Conservation (phyloP, 2,797 vertebrate genomes). For the Neomorphus geoffroyi region DNA sequence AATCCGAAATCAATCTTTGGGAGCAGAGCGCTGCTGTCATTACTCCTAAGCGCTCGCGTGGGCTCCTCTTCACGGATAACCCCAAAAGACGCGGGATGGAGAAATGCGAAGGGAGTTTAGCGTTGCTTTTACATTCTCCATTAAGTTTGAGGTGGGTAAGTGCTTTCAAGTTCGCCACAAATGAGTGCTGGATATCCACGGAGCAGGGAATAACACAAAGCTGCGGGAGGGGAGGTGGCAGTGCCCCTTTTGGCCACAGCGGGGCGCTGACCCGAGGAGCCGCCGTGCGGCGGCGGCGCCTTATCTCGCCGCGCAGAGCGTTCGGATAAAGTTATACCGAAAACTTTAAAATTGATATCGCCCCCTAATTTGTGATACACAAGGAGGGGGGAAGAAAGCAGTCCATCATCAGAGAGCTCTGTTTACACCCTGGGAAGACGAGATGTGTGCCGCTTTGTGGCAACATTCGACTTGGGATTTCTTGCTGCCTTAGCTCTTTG, state of each 20-base stretch:
- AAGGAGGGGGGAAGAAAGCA: conserved; percentile 23
- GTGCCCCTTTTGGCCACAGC: conserved; percentile 81
- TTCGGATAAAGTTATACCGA: conserved; percentile 76
- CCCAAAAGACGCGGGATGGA: conserved; percentile 39
- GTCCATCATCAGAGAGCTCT: conserved; percentile 60
- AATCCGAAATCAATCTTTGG: conserved; percentile 64
- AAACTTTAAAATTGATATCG: conserved; percentile 80
- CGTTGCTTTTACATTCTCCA: conserved; percentile 48
- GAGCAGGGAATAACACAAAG: background rate
- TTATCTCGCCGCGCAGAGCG: conserved; percentile 55
- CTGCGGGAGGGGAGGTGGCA: conserved; percentile 58
- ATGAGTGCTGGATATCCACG: conserved; percentile 11
- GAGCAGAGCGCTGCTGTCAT: conserved; percentile 68
- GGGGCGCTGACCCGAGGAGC: conserved; percentile 84
- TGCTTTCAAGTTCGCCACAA: conserved; percentile 66
- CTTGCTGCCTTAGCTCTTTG: conserved; percentile 86
- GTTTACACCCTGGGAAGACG: conserved; percentile 66
- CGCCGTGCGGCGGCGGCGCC: conserved; percentile 9
- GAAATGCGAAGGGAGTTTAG: conserved; percentile 57
- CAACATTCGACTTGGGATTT: conserved; percentile 81
- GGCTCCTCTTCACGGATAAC: conserved; percentile 51
- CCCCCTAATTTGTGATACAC: conserved; percentile 68
- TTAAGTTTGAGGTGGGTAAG: conserved; percentile 76
- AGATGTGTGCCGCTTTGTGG: conserved; percentile 76
- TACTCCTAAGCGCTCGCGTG: conserved; percentile 59